phyloP scores from a whole-genome alignment of 2,113 vertebrate genomes.

The Daboia siamensis region DNA sequence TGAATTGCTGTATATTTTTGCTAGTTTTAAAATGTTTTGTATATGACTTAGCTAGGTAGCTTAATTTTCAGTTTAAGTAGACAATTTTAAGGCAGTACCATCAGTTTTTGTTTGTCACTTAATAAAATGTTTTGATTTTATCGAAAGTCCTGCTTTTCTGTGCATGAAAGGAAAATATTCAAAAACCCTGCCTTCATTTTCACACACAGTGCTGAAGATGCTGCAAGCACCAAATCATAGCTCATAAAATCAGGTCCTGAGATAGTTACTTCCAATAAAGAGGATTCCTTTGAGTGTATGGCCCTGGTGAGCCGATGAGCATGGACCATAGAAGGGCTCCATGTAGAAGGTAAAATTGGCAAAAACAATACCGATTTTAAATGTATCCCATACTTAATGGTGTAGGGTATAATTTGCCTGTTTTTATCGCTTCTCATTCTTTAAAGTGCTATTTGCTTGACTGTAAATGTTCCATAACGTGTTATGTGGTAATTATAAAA shows the following conservation, averaged over 20 bases:
- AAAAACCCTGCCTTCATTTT: conserved; percentile 98
- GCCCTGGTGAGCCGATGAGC: conserved; percentile 93
- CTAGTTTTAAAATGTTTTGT: conserved; percentile 71
- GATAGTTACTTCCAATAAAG: conserved; percentile 97
- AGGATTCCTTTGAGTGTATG: conserved; percentile 98
- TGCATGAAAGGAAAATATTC: conserved; percentile 75
- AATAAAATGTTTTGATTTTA: conserved; percentile 77
- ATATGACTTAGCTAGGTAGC: conserved; percentile 68
- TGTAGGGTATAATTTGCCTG: conserved; percentile 75
- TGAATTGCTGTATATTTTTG: conserved; percentile 68
- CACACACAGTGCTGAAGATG: conserved; percentile 99
- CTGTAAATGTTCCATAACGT: conserved; percentile 77
- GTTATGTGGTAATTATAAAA: conserved; percentile 68
- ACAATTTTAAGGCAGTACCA: conserved; percentile 71
- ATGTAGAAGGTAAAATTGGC: conserved; percentile 96
- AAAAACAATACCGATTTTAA: conserved; percentile 76
- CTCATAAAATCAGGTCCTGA: conserved; percentile 98
- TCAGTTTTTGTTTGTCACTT: conserved; percentile 69
- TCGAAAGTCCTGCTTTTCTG: conserved; percentile 79
- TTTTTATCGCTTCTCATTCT: conserved; percentile 76
- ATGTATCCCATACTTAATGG: conserved; percentile 78
- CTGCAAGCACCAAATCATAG: conserved; percentile 93
- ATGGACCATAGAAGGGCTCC: conserved; percentile 97
- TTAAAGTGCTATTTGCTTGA: conserved; percentile 75
- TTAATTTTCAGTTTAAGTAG: conserved; percentile 69